These are phyloP conservation scores for Phragmatobia fuliginosa DNA, from an alignment of 2,888 invertebrate genomes.

Conservation along the genomic window DNA sequence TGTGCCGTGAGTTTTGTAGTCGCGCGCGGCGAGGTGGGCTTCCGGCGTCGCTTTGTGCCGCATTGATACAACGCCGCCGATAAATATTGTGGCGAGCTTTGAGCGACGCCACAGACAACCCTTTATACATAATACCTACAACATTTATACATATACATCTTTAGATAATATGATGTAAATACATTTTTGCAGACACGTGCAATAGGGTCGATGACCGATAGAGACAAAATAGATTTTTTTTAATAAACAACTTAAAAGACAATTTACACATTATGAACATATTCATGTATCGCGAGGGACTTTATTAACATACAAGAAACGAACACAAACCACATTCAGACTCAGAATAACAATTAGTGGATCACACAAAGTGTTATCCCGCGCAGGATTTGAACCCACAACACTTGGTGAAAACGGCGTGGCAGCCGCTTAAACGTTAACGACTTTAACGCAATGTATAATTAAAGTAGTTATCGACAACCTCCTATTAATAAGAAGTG, in stretches of 20 bases:
- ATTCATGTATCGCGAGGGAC: too few relatives aligned
- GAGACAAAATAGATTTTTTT: background rate
- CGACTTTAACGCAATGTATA: too few relatives aligned
- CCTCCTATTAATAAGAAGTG: too few relatives aligned
- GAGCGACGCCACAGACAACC: slow-evolving; percentile 49
- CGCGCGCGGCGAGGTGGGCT: slow-evolving; percentile 76
- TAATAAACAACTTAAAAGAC: background rate
- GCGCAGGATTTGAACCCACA: too few relatives aligned
- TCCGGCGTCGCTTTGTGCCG: slow-evolving; percentile 82
- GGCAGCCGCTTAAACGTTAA: too few relatives aligned
- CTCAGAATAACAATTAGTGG: too few relatives aligned
- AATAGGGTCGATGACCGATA: background rate
- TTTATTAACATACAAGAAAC: too few relatives aligned
- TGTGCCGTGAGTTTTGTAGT: slow-evolving; percentile 35
- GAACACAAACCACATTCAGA: too few relatives aligned
- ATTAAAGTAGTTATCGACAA: too few relatives aligned
- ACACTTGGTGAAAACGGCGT: too few relatives aligned
- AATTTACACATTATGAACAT: too few relatives aligned
- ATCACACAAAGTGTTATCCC: too few relatives aligned
- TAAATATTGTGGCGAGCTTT: slow-evolving; percentile 85
- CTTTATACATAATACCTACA: slow-evolving; percentile 36
- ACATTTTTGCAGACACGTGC: background rate
- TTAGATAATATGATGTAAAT: slow-evolving; percentile 19
- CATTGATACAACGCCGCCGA: slow-evolving; percentile 83
- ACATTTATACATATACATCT: slow-evolving; percentile 27